Evolutionary conservation across 2,888 invertebrate species (phyloP).

Genomic region (Aproaerema taeniolella): DNA sequence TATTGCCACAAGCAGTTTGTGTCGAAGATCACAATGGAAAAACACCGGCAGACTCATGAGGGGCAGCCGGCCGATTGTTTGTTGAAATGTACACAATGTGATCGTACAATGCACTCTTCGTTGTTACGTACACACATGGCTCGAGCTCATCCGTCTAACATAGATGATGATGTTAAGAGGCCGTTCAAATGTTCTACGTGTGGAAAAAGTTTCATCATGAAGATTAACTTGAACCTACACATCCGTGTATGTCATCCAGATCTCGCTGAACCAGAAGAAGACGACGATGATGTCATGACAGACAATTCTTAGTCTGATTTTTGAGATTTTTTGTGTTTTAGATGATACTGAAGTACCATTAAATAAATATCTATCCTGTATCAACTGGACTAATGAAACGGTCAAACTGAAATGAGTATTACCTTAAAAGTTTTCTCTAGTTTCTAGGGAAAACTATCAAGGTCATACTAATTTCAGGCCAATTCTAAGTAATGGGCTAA

Average conservation of each 20-base stretch:
- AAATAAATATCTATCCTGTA: too few species aligned
- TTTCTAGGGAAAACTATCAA: too few species aligned
- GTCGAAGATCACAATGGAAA: constrained; percentile 70
- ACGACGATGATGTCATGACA: constrained; percentile 69
- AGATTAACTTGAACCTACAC: constrained; percentile 66
- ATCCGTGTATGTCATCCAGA: constrained; percentile 69
- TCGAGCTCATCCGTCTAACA: constrained; percentile 50
- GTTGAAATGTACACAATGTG: constrained; percentile 67
- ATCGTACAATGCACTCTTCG: constrained; percentile 63
- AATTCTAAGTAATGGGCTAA: too few species aligned
- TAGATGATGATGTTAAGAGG: constrained; percentile 64
- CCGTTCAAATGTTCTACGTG: constrained; percentile 67
- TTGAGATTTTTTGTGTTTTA: not conserved
- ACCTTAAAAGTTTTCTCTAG: too few species aligned
- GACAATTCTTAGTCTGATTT: constrained; percentile 53
- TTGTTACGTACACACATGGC: constrained; percentile 58
- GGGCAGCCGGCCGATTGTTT: constrained; percentile 66
- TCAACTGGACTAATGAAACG: too few species aligned
- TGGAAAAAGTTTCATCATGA: constrained; percentile 67
- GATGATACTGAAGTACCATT: too few species aligned
- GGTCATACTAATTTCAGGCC: too few species aligned
- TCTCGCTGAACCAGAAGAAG: constrained; percentile 63
- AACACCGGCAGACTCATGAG: constrained; percentile 61
- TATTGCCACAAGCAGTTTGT: constrained; percentile 65
- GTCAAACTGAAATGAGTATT: too few species aligned